These are phyloP conservation scores for Melanogrammus aeglefinus DNA, from an alignment of 2,797 vertebrate genomes.

Conservation along the genomic window DNA sequence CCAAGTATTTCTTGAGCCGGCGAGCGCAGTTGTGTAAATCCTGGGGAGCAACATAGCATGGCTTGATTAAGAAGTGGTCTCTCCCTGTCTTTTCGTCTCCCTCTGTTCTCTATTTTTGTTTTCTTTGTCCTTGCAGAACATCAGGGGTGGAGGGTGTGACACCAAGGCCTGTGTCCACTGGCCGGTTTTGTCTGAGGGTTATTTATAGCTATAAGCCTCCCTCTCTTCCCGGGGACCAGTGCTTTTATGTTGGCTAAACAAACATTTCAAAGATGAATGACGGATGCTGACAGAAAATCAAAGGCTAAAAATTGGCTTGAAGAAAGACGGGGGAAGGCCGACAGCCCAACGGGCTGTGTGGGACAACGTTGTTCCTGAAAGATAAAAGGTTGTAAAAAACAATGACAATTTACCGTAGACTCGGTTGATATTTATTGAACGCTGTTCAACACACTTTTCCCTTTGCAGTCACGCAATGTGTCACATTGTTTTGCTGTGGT, in stretches of 20 bases:
- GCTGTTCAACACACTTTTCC: neutral
- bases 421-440: too few species aligned
- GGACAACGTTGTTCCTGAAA: conserved; percentile 23
- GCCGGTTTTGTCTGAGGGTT: conserved; percentile 25
- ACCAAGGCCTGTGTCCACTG: conserved; percentile 1
- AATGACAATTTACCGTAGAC: neutral
- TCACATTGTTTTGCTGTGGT: neutral
- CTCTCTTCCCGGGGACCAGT: conserved; percentile 22
- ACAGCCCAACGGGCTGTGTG: neutral
- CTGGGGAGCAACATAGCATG: too few species aligned
- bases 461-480: neutral
- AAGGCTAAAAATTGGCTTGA: conserved; percentile 20
- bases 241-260: conserved; percentile 29
- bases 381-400: conserved; percentile 11
- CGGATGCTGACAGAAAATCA: conserved; percentile 47
- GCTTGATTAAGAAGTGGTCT: neutral
- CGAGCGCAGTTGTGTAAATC: too few species aligned
- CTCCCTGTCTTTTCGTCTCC: conserved; percentile 18
- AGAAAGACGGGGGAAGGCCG: neutral
- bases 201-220: conserved; percentile 35
- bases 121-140: neutral
- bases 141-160: neutral
- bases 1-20: too few species aligned
- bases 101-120: neutral
- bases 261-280: conserved; percentile 46